Evolutionary conservation across 2,113 vertebrate species (phyloP).

Genomic region (Gymnobelideus leadbeateri): DNA sequence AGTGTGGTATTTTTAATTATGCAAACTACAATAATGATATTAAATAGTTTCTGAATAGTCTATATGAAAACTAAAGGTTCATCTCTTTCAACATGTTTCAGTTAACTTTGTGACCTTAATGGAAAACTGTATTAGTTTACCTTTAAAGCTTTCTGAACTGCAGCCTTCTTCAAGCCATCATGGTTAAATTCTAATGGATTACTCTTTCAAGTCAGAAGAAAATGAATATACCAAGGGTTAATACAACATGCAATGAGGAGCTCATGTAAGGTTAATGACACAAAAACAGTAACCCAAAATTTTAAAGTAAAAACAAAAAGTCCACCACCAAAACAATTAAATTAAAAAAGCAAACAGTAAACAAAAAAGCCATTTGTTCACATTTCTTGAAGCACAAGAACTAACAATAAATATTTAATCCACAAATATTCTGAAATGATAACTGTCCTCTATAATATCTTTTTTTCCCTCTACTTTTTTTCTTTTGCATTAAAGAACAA

Average conservation of each 20-base stretch:
- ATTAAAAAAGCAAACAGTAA: slow-evolving; percentile 40
- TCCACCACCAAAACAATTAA: slow-evolving; percentile 49
- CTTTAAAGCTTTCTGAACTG: slow-evolving; percentile 94
- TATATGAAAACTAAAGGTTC: not conserved
- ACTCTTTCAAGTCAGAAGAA: slow-evolving; percentile 94
- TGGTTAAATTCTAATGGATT: slow-evolving; percentile 97
- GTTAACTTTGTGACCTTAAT: slow-evolving; percentile 78
- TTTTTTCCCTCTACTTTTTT: not conserved
- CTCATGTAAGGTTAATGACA: slow-evolving; percentile 85
- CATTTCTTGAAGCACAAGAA: slow-evolving; percentile 49
- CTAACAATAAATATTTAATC: not conserved
- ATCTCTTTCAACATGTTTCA: slow-evolving; percentile 76
- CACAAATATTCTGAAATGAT: not conserved
- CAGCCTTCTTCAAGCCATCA: slow-evolving; percentile 93
- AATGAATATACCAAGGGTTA: slow-evolving; percentile 90
- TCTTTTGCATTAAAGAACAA: slow-evolving; percentile 5
- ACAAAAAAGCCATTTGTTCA: slow-evolving; percentile 32
- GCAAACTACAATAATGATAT: not conserved
- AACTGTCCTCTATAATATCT: not conserved
- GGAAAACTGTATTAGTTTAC: slow-evolving; percentile 89
- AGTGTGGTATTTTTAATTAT: not conserved
- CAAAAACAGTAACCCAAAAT: slow-evolving; percentile 65
- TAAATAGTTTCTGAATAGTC: not conserved
- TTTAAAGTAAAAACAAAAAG: slow-evolving; percentile 48
- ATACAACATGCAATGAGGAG: slow-evolving; percentile 87